phyloP scores from a whole-genome alignment of 2,113 vertebrate species.

The Hyperopisus bebe region DNA sequence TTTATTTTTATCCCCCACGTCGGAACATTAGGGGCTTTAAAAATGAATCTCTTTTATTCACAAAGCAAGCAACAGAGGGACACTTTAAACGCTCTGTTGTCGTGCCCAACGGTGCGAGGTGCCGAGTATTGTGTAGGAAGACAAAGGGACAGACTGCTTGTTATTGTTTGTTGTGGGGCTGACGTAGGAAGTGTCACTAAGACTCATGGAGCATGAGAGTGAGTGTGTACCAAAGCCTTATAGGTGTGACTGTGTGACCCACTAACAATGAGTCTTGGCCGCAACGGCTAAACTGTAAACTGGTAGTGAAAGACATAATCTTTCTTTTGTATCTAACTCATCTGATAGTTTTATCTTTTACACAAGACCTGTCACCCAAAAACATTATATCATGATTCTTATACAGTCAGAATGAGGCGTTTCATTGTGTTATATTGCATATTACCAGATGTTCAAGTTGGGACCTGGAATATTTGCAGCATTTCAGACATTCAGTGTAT shows the following conservation, averaged over 20 bases:
- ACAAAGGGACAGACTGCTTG: not conserved
- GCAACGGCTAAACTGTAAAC: not conserved
- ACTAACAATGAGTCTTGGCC: not conserved
- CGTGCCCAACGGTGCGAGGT: not conserved
- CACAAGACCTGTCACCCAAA: not conserved
- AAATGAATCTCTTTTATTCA: conserved; percentile 19
- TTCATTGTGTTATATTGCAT: not conserved
- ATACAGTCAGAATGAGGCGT: not conserved
- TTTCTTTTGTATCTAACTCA: not conserved
- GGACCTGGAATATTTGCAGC: not conserved
- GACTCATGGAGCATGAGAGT: not conserved
- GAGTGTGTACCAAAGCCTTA: not conserved
- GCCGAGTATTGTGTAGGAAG: not conserved
- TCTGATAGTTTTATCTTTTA: not conserved
- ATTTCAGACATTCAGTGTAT: not conserved
- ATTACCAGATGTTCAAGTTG: not conserved
- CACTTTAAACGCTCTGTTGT: not conserved
- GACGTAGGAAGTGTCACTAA: not conserved
- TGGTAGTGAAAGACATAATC: not conserved
- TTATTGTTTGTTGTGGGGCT: not conserved
- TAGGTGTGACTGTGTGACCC: not conserved
- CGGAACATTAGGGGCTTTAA: conserved; percentile 15
- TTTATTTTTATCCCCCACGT: conserved; percentile 8
- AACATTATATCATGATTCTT: not conserved
- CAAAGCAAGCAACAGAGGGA: not conserved